phyloP scores from a whole-genome alignment of 2,797 vertebrate species.

The Poeciliopsis presidionis region DNA sequence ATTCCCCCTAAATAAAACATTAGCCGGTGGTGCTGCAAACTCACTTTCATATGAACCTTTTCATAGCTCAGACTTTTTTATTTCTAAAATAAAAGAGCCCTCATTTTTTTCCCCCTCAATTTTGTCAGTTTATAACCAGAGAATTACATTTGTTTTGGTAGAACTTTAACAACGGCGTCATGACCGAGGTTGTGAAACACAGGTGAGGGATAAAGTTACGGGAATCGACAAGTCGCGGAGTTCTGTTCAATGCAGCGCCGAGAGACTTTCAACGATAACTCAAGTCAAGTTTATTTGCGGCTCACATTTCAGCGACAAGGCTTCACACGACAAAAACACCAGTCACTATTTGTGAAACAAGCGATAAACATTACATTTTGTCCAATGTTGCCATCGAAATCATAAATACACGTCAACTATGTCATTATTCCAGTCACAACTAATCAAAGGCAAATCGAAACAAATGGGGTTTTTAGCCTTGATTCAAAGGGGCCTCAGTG shows the following conservation, averaged over 20 bases:
- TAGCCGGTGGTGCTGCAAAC: constrained; percentile 29
- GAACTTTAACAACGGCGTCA: not conserved
- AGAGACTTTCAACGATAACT: not conserved
- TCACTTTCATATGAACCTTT: constrained; percentile 34
- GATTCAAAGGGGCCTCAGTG: too few relatives aligned
- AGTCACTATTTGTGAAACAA: too few relatives aligned
- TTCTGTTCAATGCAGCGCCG: not conserved
- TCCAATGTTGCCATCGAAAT: too few relatives aligned
- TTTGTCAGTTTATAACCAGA: not conserved
- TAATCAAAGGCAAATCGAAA: too few relatives aligned
- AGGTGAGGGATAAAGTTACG: not conserved
- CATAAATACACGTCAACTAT: too few relatives aligned
- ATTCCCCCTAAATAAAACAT: constrained; percentile 67
- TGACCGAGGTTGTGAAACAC: not conserved
- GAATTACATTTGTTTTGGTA: not conserved
- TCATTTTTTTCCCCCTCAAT: not conserved
- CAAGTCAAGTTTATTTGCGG: too few relatives aligned
- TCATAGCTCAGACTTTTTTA: not conserved
- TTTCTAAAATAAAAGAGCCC: too few relatives aligned
- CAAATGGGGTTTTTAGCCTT: too few relatives aligned
- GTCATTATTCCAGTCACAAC: too few relatives aligned
- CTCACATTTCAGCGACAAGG: too few relatives aligned
- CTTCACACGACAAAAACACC: too few relatives aligned
- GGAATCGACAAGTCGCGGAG: not conserved
- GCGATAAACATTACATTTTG: too few relatives aligned